Base-by-base conservation (phyloP, 2,113 vertebrate genomes). In the Mus pahari region DNA sequence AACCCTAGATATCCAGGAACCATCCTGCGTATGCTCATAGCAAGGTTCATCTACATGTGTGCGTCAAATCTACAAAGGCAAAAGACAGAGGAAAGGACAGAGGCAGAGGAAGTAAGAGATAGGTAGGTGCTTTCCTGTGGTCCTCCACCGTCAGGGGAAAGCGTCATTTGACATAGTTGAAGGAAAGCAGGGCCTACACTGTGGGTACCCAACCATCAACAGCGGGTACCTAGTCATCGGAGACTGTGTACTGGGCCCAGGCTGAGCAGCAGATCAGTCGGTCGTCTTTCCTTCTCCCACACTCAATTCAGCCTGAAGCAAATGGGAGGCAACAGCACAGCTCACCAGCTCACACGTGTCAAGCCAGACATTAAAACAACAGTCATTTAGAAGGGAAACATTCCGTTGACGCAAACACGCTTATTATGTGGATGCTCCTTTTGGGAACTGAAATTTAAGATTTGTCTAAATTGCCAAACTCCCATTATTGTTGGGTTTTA, bases 381-480 rank as follows among this genome's bases (percentile, higher is more conserved):
- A 94, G 83, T 78, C 86, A 92, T 70, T 95, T 70, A 91, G 55
- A 87, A 86, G 83, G 10, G 94, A 94, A 96, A 73, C 86, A 95
- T 60, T 95, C 86, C 94, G 89, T 82, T 31, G 28, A 11, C 39
- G 86, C 28, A 94, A 97, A 94, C 88, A 42, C 48, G 73, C 84
- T 96, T 75, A 96, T 91, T 89, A 92, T 83, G 89, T 91, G 93
- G 89, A 83, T 93, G 94, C 73, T 96, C 90, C 91, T 95, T 92
- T 84, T 92, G 68, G 62, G 93, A 92, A 97, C 0, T 97, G 73
- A 96, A 97, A 91, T 83, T 91, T 91, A 95, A 96, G 73, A 94
- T 84, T 64, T 93, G 64, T 90, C 95, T 91, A 94, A 96, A 89
- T 53, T 90, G 73, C 42, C 66, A 86, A 93, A 95, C 88, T 71